Percentiles rank a stretch among this genome's conserved stretches.
Evolutionary conservation across 2,113 vertebrate genomes (phyloP).

Genomic region (Numida meleagris): DNA sequence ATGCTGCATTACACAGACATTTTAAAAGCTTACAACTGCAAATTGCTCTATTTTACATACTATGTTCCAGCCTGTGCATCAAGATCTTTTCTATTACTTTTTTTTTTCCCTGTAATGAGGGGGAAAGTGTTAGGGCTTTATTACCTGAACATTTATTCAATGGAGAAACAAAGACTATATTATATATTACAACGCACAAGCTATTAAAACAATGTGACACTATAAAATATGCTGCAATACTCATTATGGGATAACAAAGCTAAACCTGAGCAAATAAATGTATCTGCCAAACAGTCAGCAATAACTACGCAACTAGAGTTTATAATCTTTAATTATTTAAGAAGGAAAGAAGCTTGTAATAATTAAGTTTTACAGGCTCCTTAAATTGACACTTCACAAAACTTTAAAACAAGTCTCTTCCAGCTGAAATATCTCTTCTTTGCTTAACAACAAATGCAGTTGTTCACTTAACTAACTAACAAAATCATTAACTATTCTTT

Average conservation of each 20-base stretch:
- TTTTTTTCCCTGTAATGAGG: conserved; percentile 20
- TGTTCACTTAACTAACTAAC: background rate
- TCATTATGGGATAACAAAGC: conserved; percentile 58
- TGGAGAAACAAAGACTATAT: conserved; percentile 47
- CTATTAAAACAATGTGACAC: conserved; percentile 59
- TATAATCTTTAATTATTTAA: conserved; percentile 63
- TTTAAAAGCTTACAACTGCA: conserved; percentile 42
- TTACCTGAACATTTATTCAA: conserved; percentile 54
- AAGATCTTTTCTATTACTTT: conserved; percentile 26
- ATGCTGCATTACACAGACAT: conserved; percentile 28
- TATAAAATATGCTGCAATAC: conserved; percentile 35
- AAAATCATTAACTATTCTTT: background rate
- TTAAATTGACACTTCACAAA: conserved; percentile 21
- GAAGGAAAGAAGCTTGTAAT: conserved; percentile 46
- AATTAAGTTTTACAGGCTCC: conserved; percentile 39
- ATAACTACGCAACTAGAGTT: conserved; percentile 29
- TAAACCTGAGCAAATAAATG: conserved; percentile 42
- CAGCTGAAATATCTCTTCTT: background rate
- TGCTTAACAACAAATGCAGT: background rate
- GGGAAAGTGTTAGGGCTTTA: conserved; percentile 19
- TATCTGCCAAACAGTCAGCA: conserved; percentile 45
- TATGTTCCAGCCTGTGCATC: conserved; percentile 19
- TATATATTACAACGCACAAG: conserved; percentile 36
- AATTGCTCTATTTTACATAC: conserved; percentile 41
- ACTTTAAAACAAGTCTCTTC: background rate